Conservation (phyloP, 2,113 vertebrate genomes). For the Chaenogobius annularis region DNA sequence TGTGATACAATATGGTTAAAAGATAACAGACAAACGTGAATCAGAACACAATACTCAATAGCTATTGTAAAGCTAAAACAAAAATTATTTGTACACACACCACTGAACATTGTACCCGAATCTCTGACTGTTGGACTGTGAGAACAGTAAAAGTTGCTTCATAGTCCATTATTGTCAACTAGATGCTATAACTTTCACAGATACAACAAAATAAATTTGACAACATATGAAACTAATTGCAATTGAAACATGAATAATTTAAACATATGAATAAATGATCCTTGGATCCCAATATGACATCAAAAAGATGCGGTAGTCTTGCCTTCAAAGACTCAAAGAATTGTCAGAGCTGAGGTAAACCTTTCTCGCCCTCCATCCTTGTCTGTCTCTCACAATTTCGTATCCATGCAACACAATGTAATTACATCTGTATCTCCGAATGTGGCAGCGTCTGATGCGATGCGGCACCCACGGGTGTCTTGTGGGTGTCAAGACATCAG, state of each 20-base stretch:
- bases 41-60: too few relatives aligned
- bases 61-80: too few relatives aligned
- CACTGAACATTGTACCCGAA: too few relatives aligned
- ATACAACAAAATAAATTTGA: neutral
- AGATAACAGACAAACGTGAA: too few relatives aligned
- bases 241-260: neutral
- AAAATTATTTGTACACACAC: too few relatives aligned
- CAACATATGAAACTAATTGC: neutral
- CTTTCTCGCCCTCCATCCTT: slow-evolving; percentile 26
- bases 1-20: too few relatives aligned
- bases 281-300: slow-evolving; percentile 58
- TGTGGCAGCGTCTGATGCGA: slow-evolving; percentile 39
- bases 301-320: slow-evolving; percentile 45
- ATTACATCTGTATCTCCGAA: slow-evolving; percentile 48
- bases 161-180: neutral
- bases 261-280: slow-evolving; percentile 62
- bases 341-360: slow-evolving; percentile 53
- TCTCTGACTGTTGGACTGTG: neutral
- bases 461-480: slow-evolving; percentile 43
- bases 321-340: slow-evolving; percentile 52
- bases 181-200: too few relatives aligned
- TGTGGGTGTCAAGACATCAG: slow-evolving; percentile 61
- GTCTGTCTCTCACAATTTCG: slow-evolving; percentile 15
- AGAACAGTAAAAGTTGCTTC: neutral
- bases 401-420: slow-evolving; percentile 64